Evolutionary conservation across 2,797 vertebrate species (phyloP), one percentile per base, ranked within the genome.

Genomic region (Limnodromus scolopaceus): DNA sequence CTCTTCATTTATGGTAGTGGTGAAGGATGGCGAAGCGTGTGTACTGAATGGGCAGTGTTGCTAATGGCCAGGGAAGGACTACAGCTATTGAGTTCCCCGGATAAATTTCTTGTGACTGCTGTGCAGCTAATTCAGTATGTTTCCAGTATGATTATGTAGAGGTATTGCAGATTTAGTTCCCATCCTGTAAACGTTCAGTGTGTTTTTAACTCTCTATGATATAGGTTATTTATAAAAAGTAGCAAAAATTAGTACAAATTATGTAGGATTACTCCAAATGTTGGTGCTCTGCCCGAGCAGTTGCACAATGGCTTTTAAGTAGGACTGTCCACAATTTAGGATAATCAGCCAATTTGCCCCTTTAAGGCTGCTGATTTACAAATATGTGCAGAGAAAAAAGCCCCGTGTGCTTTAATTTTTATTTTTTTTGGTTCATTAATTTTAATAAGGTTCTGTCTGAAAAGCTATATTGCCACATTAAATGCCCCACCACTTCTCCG

Each of bases 361-460:
- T 57, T 58, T 89, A 72, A 89, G 32, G 24, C 64, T 1, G 3
- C 16, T 58, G 30, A 41, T 87, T 95, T 91, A 78, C 63, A 87
- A 85, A 54, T 69, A 57, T 6, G 4, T 76, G 32, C 45, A 80
- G 60, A 34, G 27, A n/a, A 19, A 45, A 84, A 72, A 70, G 2
- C 13, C 20, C 24, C 16, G 7, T 43, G 27, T 86, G 27, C 11
- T 48, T 77, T 65, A 11, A 11, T 55, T 57, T 34, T 22, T 39
- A 30, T 51, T 41, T n/a, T 28, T 82, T 81, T 74, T 68, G 6
- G 49, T 84, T 95, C 74, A 53, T 92, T 91, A 70, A 70, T 95
- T 97, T 93, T 89, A 70, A 92, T 79, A 72, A 84, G 58, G 32
- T 87, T 91, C 70, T 84, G 39, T 84, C 86, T 94, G 86, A 66